Percentiles rank a stretch among this genome's conserved stretches.
Evolutionary conservation across 2,797 vertebrate genomes (phyloP).

Genomic region (Margarornis squamiger): DNA sequence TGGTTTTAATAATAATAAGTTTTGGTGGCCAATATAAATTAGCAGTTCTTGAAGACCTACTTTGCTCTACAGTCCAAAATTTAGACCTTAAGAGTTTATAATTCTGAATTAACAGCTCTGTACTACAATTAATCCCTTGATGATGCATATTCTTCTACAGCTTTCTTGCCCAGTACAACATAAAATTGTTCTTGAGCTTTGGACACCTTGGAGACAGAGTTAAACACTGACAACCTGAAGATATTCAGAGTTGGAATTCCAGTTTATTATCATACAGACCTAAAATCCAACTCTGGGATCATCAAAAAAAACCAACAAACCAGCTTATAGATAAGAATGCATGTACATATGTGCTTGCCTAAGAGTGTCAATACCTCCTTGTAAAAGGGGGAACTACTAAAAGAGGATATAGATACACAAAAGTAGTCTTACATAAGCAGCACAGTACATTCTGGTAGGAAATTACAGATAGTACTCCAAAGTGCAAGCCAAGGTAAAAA

Average conservation of each 20-base stretch:
- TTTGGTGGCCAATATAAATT: not conserved
- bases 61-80: not conserved
- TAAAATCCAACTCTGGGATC: not conserved
- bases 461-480: not conserved
- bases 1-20: not conserved
- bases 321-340: not conserved
- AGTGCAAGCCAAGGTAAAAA: not conserved
- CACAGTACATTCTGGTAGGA: not conserved
- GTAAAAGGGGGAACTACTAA: not conserved
- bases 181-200: not conserved
- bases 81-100: not conserved
- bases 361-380: not conserved
- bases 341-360: rapidly evolving
- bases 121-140: not conserved
- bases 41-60: not conserved
- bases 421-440: not conserved
- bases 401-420: not conserved
- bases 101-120: not conserved
- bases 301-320: rapidly evolving
- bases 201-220: not conserved
- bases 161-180: not conserved
- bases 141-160: not conserved
- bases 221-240: not conserved
- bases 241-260: not conserved
- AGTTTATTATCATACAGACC: not conserved